Evolutionary conservation across 1,140 invertebrate genomes (phyloP).

Genomic region (Hypsibius dujardini): DNA sequence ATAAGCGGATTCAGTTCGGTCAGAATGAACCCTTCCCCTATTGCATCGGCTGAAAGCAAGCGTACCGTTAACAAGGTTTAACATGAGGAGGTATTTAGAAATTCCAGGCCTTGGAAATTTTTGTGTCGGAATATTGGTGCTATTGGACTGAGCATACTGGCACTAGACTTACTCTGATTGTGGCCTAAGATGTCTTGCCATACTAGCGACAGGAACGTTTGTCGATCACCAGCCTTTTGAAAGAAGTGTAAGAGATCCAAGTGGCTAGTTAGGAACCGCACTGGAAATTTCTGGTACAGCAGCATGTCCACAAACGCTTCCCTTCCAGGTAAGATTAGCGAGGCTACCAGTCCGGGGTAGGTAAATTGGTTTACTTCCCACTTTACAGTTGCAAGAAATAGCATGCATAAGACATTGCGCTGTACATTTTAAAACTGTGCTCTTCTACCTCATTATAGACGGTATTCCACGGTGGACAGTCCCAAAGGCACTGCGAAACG

Average conservation of each 20-base stretch:
- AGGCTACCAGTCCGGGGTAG: neutral
- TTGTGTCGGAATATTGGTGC: no score
- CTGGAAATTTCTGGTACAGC: neutral
- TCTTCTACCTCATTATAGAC: no score
- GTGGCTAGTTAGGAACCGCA: neutral
- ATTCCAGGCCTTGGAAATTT: no score
- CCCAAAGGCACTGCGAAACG: no score
- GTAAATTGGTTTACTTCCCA: neutral
- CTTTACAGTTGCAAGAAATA: no score
- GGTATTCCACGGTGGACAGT: no score
- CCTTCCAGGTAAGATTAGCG: neutral
- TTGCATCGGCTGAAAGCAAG: neutral
- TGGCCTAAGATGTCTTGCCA: constrained; percentile 9
- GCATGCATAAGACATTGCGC: no score
- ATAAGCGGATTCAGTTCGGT: neutral
- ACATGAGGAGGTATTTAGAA: no score
- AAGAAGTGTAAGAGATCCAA: neutral
- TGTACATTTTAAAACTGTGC: no score
- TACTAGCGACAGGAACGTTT: neutral
- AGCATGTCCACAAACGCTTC: constrained; percentile 4
- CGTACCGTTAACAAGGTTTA: neutral
- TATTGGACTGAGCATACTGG: neutral
- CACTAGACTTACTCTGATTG: neutral
- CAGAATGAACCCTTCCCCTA: neutral
- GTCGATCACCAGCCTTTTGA: neutral